Conservation (phyloP, 2,888 invertebrate species). For the Mamestra brassicae region DNA sequence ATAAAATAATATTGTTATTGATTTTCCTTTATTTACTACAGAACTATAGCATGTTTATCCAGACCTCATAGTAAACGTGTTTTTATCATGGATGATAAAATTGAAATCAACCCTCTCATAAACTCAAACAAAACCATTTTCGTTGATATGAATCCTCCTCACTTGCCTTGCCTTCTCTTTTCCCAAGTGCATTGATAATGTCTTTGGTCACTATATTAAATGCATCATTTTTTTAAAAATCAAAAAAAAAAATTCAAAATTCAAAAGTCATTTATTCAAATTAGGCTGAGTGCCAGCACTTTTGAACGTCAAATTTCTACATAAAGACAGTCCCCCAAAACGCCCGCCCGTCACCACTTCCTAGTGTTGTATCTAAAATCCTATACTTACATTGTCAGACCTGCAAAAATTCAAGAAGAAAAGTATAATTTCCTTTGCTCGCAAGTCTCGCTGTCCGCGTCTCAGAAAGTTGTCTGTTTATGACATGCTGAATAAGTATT, state of each 20-base stretch:
- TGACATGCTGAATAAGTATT: slow-evolving; percentile 44
- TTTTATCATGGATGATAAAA: background rate
- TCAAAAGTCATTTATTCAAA: too few relatives aligned
- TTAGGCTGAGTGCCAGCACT: too few relatives aligned
- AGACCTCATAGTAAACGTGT: too few relatives aligned
- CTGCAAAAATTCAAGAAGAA: slow-evolving; percentile 12
- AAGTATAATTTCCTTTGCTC: slow-evolving; percentile 48
- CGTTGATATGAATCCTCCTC: too few relatives aligned
- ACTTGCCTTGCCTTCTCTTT: background rate
- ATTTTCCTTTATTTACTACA: background rate
- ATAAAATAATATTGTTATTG: background rate
- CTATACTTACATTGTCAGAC: background rate
- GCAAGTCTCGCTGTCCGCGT: slow-evolving; percentile 16
- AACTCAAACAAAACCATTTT: background rate
- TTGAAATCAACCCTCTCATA: too few relatives aligned
- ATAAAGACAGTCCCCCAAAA: too few relatives aligned
- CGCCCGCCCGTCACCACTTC: too few relatives aligned
- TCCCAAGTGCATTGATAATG: background rate
- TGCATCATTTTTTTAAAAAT: background rate
- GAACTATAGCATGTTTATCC: too few relatives aligned
- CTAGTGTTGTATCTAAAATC: too few relatives aligned
- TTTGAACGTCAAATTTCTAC: too few relatives aligned
- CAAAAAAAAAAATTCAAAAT: too few relatives aligned
- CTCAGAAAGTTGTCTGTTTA: slow-evolving; percentile 48
- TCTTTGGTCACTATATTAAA: background rate